Conservation (phyloP, 2,888 invertebrate genomes). For the Andrena haemorrhoa region DNA sequence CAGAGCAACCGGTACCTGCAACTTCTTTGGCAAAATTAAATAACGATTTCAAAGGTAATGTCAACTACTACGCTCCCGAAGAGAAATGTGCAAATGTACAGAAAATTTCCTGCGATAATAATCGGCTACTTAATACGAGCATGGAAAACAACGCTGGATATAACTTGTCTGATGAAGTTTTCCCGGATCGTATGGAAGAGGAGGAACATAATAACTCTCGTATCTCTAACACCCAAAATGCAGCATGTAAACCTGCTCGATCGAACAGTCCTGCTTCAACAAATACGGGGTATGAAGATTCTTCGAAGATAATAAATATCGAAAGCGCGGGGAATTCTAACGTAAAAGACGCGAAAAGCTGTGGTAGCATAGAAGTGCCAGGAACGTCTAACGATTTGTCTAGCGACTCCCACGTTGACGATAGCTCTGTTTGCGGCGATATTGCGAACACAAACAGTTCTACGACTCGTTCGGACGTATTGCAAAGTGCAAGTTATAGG, state of each 20-base stretch:
- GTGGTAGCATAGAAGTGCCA: neutral
- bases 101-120: neutral
- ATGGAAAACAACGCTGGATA: conserved; percentile 25
- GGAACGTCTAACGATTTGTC: conserved; percentile 12
- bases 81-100: neutral
- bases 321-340: neutral
- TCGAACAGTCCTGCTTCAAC: neutral
- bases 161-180: neutral
- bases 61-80: neutral
- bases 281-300: neutral
- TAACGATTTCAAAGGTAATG: conserved; percentile 11
- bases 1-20: neutral
- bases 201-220: neutral
- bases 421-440: neutral
- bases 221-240: neutral
- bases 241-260: neutral
- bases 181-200: neutral
- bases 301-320: conserved; percentile 1
- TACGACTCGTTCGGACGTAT: neutral
- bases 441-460: neutral
- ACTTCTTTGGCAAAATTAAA: neutral
- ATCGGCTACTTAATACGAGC: conserved; percentile 9
- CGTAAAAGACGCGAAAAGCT: neutral
- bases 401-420: neutral
- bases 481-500: neutral